A percentile compares a stretch with the other conserved stretches of the same genome.
These are phyloP conservation scores for Acanthopleura granulata DNA, from an alignment of 2,888 invertebrate species.

Conservation along the genomic window DNA sequence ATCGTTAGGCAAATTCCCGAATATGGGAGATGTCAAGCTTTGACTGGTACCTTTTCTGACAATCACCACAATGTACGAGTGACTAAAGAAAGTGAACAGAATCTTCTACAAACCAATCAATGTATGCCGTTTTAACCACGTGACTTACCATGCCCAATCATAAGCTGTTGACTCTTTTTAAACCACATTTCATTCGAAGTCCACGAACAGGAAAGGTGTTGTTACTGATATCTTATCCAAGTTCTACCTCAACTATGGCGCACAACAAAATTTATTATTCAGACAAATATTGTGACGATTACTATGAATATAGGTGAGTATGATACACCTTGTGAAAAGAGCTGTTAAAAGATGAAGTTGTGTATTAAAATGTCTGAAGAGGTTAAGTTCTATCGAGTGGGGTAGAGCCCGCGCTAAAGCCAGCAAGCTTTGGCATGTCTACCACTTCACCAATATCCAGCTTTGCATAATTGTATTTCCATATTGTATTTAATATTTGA, in stretches of 20 bases:
- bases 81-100: too few species aligned
- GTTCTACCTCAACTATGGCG: constrained; percentile 64
- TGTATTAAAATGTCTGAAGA: too few species aligned
- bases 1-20: too few species aligned
- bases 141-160: constrained; percentile 17
- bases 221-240: background rate
- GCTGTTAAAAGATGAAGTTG: too few species aligned
- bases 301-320: constrained; percentile 90
- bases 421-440: too few species aligned
- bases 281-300: constrained; percentile 91
- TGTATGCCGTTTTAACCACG: background rate
- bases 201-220: background rate
- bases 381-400: too few species aligned
- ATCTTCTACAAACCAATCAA: constrained; percentile 12
- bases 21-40: too few species aligned
- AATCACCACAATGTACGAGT: background rate
- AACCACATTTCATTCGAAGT: background rate
- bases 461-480: too few species aligned
- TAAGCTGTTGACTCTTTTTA: background rate
- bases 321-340: too few species aligned
- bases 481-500: too few species aligned
- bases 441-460: too few species aligned
- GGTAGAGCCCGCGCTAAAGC: too few species aligned
- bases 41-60: background rate
- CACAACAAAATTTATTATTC: constrained; percentile 91